These are phyloP conservation scores for Diaprepes abbreviatus DNA, from an alignment of 2,888 invertebrate species.

Conservation along the genomic window DNA sequence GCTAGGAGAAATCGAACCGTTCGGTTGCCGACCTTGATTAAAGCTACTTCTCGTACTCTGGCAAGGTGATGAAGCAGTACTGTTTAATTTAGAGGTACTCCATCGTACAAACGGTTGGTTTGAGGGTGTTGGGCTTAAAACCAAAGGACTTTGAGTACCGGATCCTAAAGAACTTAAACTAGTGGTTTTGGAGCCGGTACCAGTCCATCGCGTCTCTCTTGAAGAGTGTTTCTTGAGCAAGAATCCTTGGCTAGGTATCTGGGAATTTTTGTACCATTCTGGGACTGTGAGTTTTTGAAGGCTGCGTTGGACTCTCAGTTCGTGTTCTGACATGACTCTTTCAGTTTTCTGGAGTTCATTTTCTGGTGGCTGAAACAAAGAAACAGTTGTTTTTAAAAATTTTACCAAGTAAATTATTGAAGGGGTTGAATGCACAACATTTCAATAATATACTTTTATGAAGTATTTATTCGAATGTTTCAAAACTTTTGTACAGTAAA, in stretches of 20 bases:
- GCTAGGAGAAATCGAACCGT: conserved; percentile 75
- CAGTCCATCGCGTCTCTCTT: conserved; percentile 67
- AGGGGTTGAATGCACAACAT: no score
- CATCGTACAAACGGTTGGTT: conserved; percentile 74
- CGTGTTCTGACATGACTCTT: conserved; percentile 92
- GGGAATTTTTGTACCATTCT: conserved; percentile 88
- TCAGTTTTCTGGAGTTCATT: conserved; percentile 93
- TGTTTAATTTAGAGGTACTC: conserved; percentile 83
- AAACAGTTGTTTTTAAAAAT: no score
- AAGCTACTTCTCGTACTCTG: conserved; percentile 81
- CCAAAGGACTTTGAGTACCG: conserved; percentile 62
- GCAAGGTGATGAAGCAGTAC: conserved; percentile 81
- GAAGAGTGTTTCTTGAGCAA: conserved; percentile 80
- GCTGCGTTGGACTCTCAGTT: conserved; percentile 92
- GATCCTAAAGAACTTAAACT: conserved; percentile 83
- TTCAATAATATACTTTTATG: no score
- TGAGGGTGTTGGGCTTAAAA: conserved; percentile 65
- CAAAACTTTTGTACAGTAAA: no score
- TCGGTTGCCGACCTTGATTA: conserved; percentile 72
- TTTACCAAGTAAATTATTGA: no score
- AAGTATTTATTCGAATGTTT: no score
- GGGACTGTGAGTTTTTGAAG: conserved; percentile 94
- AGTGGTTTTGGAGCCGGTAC: conserved; percentile 80
- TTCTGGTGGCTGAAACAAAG: conserved; percentile 85
- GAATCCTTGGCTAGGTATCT: conserved; percentile 83